Percentiles rank a stretch among this genome's conserved stretches.
These are phyloP conservation scores for Elgaria multicarinata DNA, from an alignment of 2,113 vertebrate genomes.

Conservation along the genomic window DNA sequence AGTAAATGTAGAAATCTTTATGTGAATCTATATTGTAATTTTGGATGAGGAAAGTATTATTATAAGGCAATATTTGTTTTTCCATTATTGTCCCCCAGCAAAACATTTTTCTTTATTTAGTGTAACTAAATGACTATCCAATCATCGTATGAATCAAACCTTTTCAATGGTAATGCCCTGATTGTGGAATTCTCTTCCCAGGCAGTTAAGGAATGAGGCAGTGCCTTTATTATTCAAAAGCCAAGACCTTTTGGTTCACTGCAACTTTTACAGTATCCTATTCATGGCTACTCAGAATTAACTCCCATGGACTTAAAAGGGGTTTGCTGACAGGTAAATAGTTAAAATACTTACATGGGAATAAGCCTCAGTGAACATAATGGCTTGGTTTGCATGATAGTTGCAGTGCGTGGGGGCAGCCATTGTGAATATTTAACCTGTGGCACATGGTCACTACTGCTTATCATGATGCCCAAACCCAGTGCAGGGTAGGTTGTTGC, in stretches of 20 bases:
- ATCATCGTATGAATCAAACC: not conserved
- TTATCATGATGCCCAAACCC: too few relatives aligned
- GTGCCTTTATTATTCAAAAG: not conserved
- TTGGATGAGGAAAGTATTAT: not conserved
- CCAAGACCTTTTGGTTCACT: not conserved
- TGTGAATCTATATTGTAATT: not conserved
- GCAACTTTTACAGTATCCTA: not conserved
- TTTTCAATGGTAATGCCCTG: not conserved
- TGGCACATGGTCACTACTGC: too few relatives aligned
- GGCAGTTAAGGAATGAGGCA: not conserved
- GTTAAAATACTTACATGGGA: not conserved
- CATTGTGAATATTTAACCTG: too few relatives aligned
- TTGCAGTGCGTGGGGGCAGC: too few relatives aligned
- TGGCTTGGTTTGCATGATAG: too few relatives aligned
- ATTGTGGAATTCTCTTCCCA: not conserved
- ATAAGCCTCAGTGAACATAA: too few relatives aligned
- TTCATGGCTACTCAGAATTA: not conserved
- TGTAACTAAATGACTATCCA: not conserved
- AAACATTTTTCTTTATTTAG: not conserved
- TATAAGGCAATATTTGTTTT: not conserved
- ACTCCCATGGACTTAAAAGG: not conserved
- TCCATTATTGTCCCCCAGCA: not conserved
- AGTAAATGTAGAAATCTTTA: conserved; percentile 21
- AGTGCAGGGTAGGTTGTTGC: too few relatives aligned
- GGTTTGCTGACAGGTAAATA: not conserved